Base-by-base conservation (phyloP, 2,888 invertebrate species). In the Oscheius sp. region DNA sequence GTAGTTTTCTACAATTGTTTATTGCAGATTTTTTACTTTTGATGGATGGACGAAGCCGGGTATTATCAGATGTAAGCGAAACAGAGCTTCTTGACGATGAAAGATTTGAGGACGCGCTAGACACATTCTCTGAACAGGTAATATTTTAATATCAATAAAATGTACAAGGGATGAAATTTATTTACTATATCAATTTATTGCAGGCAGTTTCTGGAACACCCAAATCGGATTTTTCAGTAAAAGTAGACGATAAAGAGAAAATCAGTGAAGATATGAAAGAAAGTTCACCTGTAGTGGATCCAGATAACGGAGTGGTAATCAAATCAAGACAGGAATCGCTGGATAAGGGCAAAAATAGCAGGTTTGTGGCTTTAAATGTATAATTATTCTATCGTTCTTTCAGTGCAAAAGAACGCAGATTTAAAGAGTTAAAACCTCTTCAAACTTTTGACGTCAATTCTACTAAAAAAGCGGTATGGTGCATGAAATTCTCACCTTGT, bases 401-500 rank as follows among this genome's bases (percentile, higher is more conserved):
- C 23, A 55, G 55, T 18, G 25, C 61, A 21, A 35, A 41, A 18
- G 61, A 61, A 43, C 41, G 61, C 7, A 41, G 61, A 2, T 61
- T 41, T 43, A 61, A 61, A 23, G 61, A 61, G 12, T 41, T 61
- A 41, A 61, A 45, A 23, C 16, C 61, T 18, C 16, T 61, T 9
- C 61, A 61, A 23, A 43, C 61, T n/a, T 12, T 61, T n/a, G 61
- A 61, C n/a, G 43, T 18, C 18, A 55, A 23, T 25, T 3, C 3
- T 6, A 12, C 61, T 5, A 61, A 61, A 43, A 61, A 91, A 58
- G 95, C 98, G 1, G 94, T 99, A 83, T 99, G 98, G 98, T 96
- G 96, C 88, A 96, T 98, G 94, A 96, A 96, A 90, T 98, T 97
- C 90, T 96, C 96, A 72, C 93, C 93, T 72, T 98, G 97, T 90